phyloP scores from a whole-genome alignment of 2,113 vertebrate genomes.

The Notiomystis cincta region DNA sequence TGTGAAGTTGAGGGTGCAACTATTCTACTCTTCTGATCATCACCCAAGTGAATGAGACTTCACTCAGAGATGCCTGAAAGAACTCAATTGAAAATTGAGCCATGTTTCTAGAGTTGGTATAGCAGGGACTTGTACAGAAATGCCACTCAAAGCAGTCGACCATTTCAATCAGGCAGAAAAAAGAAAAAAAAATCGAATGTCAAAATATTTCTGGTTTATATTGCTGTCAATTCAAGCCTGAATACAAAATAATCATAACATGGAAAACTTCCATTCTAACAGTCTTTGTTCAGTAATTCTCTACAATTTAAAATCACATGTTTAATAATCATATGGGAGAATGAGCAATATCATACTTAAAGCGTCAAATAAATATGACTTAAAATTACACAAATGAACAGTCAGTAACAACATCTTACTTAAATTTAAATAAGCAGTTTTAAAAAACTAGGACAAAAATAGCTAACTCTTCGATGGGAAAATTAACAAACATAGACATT shows the following conservation, averaged over 20 bases:
- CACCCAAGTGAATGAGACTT: not conserved
- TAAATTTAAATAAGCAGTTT: not conserved
- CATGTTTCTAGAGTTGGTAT: not conserved
- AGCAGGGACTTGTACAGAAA: not conserved
- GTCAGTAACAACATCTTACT: not conserved
- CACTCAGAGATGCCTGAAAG: not conserved
- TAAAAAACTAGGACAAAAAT: not conserved
- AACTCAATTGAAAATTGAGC: not conserved
- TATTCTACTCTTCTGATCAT: not conserved
- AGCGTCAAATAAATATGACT: not conserved
- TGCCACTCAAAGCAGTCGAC: not conserved
- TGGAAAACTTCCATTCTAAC: not conserved
- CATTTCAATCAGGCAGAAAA: not conserved
- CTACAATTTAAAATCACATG: not conserved
- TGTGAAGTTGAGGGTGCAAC: not conserved
- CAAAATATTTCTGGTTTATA: conserved; percentile 27
- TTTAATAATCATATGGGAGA: not conserved
- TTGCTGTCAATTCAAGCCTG: not conserved
- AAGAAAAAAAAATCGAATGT: not conserved
- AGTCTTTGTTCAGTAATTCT: not conserved
- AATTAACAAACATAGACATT: not conserved
- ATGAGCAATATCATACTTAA: not conserved
- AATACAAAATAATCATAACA: not conserved
- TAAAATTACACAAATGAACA: not conserved
- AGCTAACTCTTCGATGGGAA: not conserved